These are phyloP conservation scores for Lemur catta DNA, from an alignment of 2,797 vertebrate genomes.

Conservation along the genomic window DNA sequence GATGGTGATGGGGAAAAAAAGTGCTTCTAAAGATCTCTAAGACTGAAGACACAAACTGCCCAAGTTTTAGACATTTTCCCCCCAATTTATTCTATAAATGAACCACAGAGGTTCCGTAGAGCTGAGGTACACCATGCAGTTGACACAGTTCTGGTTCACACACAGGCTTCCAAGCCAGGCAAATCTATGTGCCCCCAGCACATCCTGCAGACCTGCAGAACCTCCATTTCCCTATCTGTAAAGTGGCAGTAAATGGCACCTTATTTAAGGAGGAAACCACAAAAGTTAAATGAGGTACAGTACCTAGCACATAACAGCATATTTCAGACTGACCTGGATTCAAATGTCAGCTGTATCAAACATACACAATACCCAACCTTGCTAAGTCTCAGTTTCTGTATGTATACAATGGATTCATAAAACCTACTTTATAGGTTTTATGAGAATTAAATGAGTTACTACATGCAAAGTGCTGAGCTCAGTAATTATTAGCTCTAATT, in stretches of 20 bases:
- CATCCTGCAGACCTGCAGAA: neutral
- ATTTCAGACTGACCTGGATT: neutral
- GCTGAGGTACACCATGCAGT: neutral
- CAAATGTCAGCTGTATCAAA: neutral
- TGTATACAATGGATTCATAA: slow-evolving; percentile 24
- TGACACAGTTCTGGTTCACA: neutral
- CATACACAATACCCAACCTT: neutral
- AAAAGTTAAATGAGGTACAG: neutral
- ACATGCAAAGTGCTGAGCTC: neutral
- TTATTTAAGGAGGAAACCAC: neutral
- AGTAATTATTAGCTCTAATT: neutral
- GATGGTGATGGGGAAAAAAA: neutral
- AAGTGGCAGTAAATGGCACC: neutral
- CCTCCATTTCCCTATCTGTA: neutral
- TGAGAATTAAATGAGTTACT: neutral
- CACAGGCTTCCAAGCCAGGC: neutral
- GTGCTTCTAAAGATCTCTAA: neutral
- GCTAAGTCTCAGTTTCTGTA: slow-evolving; percentile 5
- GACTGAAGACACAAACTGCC: neutral
- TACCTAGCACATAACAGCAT: neutral
- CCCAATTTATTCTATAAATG: neutral
- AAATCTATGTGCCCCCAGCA: neutral
- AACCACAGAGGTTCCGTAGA: neutral
- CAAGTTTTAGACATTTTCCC: neutral
- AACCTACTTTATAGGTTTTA: neutral